A percentile compares a stretch with the other conserved stretches of the same genome.
These are phyloP conservation scores for Esperia sulphurella DNA, from an alignment of 2,888 invertebrate genomes.

Conservation along the genomic window DNA sequence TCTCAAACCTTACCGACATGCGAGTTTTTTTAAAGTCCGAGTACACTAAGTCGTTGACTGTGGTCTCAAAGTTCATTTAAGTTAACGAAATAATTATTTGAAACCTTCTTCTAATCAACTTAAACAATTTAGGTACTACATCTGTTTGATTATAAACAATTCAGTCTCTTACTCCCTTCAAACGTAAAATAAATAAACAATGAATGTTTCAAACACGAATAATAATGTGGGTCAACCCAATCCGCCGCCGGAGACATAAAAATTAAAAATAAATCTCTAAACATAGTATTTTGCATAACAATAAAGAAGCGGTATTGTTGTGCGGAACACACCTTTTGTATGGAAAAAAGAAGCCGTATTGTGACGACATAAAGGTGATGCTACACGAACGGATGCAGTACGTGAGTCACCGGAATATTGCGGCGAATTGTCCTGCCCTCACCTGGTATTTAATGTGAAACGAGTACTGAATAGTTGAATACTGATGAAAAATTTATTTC, in stretches of 20 bases:
- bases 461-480: slow-evolving; percentile 51
- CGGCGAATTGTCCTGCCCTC: slow-evolving; percentile 53
- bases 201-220: slow-evolving; percentile 20
- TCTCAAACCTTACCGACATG: no score
- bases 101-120: no score
- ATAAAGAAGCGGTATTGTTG: slow-evolving; percentile 34
- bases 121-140: no score
- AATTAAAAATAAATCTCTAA: slow-evolving; percentile 39
- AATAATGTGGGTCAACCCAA: slow-evolving; percentile 42
- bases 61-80: no score
- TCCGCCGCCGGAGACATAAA: slow-evolving; percentile 38
- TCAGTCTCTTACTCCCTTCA: slow-evolving; percentile 3
- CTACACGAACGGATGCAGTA: slow-evolving; percentile 1
- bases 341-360: no score
- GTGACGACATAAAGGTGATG: background rate
- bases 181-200: slow-evolving; percentile 6
- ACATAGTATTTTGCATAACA: slow-evolving; percentile 51
- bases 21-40: no score
- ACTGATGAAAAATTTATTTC: slow-evolving; percentile 15
- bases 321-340: slow-evolving; percentile 14
- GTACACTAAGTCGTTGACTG: no score
- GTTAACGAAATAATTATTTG: no score
- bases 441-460: slow-evolving; percentile 43
- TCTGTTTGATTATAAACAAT: background rate
- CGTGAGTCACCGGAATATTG: slow-evolving; percentile 67